phyloP scores from a whole-genome alignment of 2,888 invertebrate species.

The Sepioteuthis lessoniana region DNA sequence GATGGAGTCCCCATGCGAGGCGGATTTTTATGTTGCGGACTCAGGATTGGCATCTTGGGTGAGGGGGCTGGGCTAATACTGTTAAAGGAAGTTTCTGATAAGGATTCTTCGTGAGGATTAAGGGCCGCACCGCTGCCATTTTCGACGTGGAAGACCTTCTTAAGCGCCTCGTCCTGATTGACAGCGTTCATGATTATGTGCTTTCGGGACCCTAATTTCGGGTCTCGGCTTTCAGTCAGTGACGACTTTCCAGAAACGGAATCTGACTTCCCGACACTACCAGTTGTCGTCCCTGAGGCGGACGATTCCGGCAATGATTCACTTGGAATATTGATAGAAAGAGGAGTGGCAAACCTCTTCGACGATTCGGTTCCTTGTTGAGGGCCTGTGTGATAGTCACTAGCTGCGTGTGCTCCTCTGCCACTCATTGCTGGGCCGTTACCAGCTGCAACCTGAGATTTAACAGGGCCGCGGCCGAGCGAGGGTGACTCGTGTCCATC shows the following conservation, averaged over 20 bases:
- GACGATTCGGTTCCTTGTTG: background rate
- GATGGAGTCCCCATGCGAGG: constrained; percentile 51
- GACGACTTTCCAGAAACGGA: background rate
- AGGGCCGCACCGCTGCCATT: constrained; percentile 48
- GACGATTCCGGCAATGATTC: background rate
- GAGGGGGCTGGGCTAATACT: constrained; percentile 57
- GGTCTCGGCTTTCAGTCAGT: constrained; percentile 45
- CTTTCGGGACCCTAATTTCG: constrained; percentile 58
- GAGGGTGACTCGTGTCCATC: background rate
- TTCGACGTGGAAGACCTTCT: constrained; percentile 54
- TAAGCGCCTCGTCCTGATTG: constrained; percentile 63
- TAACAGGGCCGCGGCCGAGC: background rate
- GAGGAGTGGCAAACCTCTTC: constrained; percentile 47
- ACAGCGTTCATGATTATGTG: constrained; percentile 64
- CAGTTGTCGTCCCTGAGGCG: constrained; percentile 6
- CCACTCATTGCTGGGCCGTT: background rate
- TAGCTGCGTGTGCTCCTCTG: background rate
- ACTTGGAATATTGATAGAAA: constrained; percentile 52
- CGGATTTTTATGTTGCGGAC: constrained; percentile 66
- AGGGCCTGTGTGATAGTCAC: background rate
- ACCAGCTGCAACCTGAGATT: background rate
- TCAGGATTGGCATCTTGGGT: constrained; percentile 71
- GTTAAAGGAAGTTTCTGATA: constrained; percentile 46
- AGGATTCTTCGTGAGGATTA: constrained; percentile 49
- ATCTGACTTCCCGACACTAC: background rate